A percentile compares a stretch with the other conserved stretches of the same genome.
These are phyloP conservation scores for Osmerus eperlanus DNA, from an alignment of 2,113 vertebrate species.

Conservation along the genomic window DNA sequence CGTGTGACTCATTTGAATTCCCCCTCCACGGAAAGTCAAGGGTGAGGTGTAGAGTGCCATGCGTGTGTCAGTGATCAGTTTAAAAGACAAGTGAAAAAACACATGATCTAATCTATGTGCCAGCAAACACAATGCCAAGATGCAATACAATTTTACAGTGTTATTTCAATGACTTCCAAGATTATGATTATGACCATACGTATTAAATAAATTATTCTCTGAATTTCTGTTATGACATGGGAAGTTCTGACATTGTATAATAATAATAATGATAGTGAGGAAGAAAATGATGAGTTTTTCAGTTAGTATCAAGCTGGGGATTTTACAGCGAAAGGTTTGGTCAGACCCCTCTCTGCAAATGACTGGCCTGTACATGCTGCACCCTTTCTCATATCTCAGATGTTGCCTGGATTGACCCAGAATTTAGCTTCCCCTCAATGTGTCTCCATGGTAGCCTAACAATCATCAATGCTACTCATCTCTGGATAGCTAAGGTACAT, in stretches of 20 bases:
- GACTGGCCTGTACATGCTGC: constrained; percentile 38
- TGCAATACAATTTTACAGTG: not conserved
- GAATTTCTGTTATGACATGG: not conserved
- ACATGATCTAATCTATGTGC: not conserved
- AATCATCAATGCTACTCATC: constrained; percentile 39
- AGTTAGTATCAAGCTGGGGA: constrained; percentile 50
- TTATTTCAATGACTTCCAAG: not conserved
- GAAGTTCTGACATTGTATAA: not conserved
- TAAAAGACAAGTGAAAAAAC: not conserved
- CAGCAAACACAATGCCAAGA: not conserved
- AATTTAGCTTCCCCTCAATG: not conserved
- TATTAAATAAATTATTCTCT: not conserved
- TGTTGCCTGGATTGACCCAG: constrained; percentile 10
- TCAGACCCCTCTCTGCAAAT: constrained; percentile 47
- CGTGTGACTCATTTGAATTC: constrained; percentile 62
- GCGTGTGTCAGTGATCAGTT: not conserved
- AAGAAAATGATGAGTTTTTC: constrained; percentile 48
- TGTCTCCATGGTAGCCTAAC: constrained; percentile 39
- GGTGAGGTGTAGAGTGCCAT: not conserved
- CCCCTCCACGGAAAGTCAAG: constrained; percentile 41
- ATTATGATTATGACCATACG: too few species aligned
- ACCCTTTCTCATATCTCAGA: constrained; percentile 22
- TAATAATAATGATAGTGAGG: constrained; percentile 46
- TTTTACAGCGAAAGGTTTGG: constrained; percentile 33
- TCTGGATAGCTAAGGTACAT: constrained; percentile 50